A percentile compares a stretch with the other conserved stretches of the same genome.
Evolutionary conservation across 2,113 vertebrate genomes (phyloP).

Genomic region (Hemiprocne comata): DNA sequence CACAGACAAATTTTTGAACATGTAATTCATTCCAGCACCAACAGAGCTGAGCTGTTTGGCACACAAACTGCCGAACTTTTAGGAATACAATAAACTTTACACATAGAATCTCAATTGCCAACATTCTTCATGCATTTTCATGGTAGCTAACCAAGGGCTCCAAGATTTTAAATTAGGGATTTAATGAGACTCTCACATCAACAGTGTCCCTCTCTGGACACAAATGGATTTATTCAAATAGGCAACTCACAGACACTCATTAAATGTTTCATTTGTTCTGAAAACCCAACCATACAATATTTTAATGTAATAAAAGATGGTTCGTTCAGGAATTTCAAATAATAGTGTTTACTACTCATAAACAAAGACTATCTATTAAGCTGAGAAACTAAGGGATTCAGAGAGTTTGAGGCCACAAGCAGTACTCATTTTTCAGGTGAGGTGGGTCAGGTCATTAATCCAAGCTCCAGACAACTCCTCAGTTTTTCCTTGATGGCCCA

Average conservation of each 20-base stretch:
- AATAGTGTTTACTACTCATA: neutral
- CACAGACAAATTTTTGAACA: neutral
- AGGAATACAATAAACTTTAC: neutral
- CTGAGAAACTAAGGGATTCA: neutral
- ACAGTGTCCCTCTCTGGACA: neutral
- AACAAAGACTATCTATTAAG: neutral
- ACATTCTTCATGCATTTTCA: neutral
- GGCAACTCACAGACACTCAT: neutral
- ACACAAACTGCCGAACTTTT: neutral
- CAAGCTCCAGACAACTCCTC: neutral
- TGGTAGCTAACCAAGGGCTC: neutral
- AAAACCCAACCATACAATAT: neutral
- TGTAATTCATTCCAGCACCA: neutral
- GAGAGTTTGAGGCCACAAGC: neutral
- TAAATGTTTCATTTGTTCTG: neutral
- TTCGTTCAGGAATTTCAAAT: neutral
- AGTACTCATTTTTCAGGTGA: neutral
- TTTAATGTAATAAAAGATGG: neutral
- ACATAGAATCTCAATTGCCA: neutral
- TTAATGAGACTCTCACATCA: neutral
- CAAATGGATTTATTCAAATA: neutral
- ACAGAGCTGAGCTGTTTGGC: neutral
- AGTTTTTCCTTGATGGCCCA: neutral
- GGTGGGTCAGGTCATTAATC: neutral
- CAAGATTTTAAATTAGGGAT: neutral